Percentiles rank a stretch among this genome's conserved stretches.
Conservation (phyloP, 92 coral and sea anemone genomes). For the Actinernus sp. region DNA sequence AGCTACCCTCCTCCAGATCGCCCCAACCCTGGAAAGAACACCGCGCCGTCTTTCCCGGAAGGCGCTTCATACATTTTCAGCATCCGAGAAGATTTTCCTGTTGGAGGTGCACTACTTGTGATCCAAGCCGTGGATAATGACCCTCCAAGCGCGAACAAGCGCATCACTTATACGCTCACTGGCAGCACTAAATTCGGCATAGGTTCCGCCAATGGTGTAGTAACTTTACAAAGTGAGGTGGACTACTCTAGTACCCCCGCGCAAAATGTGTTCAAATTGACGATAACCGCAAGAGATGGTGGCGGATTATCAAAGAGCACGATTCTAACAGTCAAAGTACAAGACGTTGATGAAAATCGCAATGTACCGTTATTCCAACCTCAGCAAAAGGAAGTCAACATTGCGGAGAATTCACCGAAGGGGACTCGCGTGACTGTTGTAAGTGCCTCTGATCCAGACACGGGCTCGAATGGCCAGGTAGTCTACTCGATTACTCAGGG, state of each 20-base stretch:
- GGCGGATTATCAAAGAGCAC: constrained; percentile 24
- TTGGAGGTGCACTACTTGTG: constrained; percentile 54
- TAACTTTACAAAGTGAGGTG: constrained; percentile 33
- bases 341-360: constrained; percentile 73
- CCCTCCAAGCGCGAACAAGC: constrained; percentile 53
- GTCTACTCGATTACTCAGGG: constrained; percentile 70
- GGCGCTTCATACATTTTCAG: constrained; percentile 58
- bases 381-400: constrained; percentile 22
- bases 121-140: constrained; percentile 71
- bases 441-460: constrained; percentile 54
- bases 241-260: constrained; percentile 15
- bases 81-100: constrained; percentile 83
- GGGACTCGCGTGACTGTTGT: constrained; percentile 35
- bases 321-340: constrained; percentile 42
- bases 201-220: constrained; percentile 60
- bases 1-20: constrained; percentile 52
- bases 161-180: constrained; percentile 48
- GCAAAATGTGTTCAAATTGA: constrained; percentile 27
- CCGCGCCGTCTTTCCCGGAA: constrained; percentile 63
- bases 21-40: constrained; percentile 47
- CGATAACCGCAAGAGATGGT: constrained; percentile 53
- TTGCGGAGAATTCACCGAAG: constrained; percentile 41
- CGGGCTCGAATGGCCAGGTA: constrained; percentile 42
- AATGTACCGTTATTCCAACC: constrained; percentile 66
- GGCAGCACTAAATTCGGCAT: constrained; percentile 55